Conservation (phyloP, 1,140 invertebrate genomes). For the Gryllus bimaculatus region DNA sequence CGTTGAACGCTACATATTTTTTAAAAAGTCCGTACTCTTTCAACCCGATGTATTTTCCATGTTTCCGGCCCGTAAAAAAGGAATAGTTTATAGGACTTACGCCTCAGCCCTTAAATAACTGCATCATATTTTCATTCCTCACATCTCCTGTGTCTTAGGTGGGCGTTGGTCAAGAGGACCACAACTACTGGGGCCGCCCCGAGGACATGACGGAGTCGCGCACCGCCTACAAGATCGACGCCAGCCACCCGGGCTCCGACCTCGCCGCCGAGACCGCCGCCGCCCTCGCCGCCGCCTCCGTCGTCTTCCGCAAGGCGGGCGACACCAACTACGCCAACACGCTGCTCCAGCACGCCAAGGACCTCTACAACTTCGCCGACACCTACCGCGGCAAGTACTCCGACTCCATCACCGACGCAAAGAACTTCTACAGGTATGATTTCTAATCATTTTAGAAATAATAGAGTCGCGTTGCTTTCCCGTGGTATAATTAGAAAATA, state of each 20-base stretch:
- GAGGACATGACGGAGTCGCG: conserved; percentile 50
- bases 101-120: too few relatives aligned
- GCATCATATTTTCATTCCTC: too few relatives aligned
- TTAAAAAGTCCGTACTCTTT: too few relatives aligned
- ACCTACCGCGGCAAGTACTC: conserved; percentile 35
- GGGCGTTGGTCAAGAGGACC: conserved; percentile 30
- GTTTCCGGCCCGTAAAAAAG: too few relatives aligned
- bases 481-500: too few relatives aligned
- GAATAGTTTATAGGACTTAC: too few relatives aligned
- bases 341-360: conserved; percentile 42
- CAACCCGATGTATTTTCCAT: too few relatives aligned
- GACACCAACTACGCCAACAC: conserved; percentile 40
- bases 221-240: conserved; percentile 43
- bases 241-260: conserved; percentile 40
- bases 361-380: conserved; percentile 51
- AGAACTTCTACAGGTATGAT: conserved; percentile 31
- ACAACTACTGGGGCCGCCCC: conserved; percentile 47
- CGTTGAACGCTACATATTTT: too few relatives aligned
- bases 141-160: too few relatives aligned
- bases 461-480: too few relatives aligned
- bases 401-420: conserved; percentile 29
- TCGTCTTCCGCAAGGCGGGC: conserved; percentile 39
- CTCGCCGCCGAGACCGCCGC: conserved; percentile 52
- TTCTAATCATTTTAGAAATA: too few relatives aligned
- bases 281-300: conserved; percentile 46